Conservation (phyloP, 2,888 invertebrate species). For the Troides aeacus region DNA sequence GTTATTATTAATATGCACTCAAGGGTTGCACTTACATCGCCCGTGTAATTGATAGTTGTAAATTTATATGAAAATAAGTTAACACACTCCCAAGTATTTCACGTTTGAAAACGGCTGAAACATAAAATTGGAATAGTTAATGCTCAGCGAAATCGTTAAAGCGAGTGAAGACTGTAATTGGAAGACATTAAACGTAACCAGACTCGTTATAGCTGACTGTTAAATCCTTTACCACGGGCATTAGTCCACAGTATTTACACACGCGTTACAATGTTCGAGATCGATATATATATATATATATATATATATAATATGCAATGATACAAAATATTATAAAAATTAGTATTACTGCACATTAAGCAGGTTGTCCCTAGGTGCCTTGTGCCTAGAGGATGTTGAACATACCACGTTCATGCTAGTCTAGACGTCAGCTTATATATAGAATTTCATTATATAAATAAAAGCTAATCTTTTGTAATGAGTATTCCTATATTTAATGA, state of each 20-base stretch:
- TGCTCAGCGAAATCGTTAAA: conserved; percentile 75
- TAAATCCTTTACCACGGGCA: conserved; percentile 73
- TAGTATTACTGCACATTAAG: too few species aligned
- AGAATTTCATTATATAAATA: neutral
- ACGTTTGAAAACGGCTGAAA: conserved; percentile 57
- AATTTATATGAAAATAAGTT: conserved; percentile 44
- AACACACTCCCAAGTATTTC: conserved; percentile 55
- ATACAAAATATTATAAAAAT: too few species aligned
- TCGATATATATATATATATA: conserved; percentile 36
- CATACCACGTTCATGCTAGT: neutral
- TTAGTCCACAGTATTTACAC: conserved; percentile 71
- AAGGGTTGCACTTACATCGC: conserved; percentile 4
- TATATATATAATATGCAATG: conserved; percentile 12
- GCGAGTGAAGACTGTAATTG: conserved; percentile 74
- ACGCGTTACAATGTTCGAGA: conserved; percentile 62
- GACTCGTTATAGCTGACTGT: conserved; percentile 72
- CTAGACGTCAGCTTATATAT: too few species aligned
- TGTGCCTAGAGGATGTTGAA: neutral
- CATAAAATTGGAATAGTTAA: conserved; percentile 79
- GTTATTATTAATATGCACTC: neutral
- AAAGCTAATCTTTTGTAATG: too few species aligned
- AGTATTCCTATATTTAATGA: neutral
- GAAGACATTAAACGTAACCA: conserved; percentile 75
- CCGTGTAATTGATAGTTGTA: conserved; percentile 42
- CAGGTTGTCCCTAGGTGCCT: neutral